A percentile compares a stretch with the other conserved stretches of the same genome.
Evolutionary conservation across 2,113 vertebrate species (phyloP).

Genomic region (Colossoma macropomum): DNA sequence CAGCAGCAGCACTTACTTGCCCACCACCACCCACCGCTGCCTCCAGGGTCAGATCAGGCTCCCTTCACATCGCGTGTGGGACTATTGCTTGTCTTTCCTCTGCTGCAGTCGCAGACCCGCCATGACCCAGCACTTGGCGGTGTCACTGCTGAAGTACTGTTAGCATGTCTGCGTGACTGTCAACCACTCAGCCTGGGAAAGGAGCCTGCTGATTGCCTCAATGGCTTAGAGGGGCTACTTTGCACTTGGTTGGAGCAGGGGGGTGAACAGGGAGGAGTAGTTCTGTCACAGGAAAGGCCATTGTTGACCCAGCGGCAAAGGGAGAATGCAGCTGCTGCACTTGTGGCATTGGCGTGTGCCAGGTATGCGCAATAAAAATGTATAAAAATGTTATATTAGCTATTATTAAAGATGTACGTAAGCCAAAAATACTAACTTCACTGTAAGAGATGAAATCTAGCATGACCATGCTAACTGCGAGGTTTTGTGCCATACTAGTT

Average conservation of each 20-base stretch:
- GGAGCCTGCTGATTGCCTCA: constrained; percentile 96
- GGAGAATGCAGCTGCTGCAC: constrained; percentile 95
- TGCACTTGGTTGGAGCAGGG: constrained; percentile 95
- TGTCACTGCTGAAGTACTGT: constrained; percentile 95
- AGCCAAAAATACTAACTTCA: neutral
- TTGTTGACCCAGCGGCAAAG: constrained; percentile 85
- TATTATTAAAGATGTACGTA: neutral
- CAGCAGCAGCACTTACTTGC: constrained; percentile 67
- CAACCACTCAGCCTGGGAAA: constrained; percentile 97
- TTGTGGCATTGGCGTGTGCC: constrained; percentile 96
- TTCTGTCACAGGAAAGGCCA: constrained; percentile 78
- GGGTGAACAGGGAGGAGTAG: constrained; percentile 77
- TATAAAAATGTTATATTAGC: neutral
- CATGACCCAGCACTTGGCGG: constrained; percentile 96
- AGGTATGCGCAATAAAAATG: constrained; percentile 74
- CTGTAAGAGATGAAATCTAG: neutral
- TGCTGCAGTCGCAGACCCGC: constrained; percentile 95
- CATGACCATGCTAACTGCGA: neutral
- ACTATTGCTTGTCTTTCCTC: constrained; percentile 93
- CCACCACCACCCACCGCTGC: constrained; percentile 38
- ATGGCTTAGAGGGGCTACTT: constrained; percentile 91
- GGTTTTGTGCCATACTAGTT: neutral
- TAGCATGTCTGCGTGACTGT: constrained; percentile 95
- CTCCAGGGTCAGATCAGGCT: constrained; percentile 83
- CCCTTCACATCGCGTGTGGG: constrained; percentile 96